Evolutionary conservation across 2,113 vertebrate genomes (phyloP).

Genomic region (Montifringilla adamsi): DNA sequence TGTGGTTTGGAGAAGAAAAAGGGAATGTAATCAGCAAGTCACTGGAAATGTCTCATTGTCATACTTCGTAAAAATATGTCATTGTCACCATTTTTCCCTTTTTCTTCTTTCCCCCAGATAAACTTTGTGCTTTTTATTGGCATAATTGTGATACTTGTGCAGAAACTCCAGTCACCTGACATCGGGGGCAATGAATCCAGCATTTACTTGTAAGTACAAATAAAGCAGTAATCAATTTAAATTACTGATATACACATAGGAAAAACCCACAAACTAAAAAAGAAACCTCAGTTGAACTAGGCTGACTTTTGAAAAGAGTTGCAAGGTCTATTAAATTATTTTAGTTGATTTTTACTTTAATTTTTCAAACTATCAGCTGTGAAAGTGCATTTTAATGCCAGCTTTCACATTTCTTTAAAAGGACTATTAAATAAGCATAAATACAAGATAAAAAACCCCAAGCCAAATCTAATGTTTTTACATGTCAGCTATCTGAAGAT

Average conservation of each 20-base stretch:
- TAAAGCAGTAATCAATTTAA: not conserved
- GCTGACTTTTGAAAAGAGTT: not conserved
- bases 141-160: constrained; percentile 97
- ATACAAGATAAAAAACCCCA: not conserved
- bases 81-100: not conserved
- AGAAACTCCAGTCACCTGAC: constrained; percentile 97
- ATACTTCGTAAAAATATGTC: not conserved
- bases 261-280: constrained; percentile 30
- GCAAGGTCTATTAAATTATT: not conserved
- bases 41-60: not conserved
- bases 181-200: constrained; percentile 97
- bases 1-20: not conserved
- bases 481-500: not conserved
- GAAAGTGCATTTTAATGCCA: not conserved
- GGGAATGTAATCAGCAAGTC: not conserved
- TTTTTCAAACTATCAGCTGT: not conserved
- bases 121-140: constrained; percentile 97
- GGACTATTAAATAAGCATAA: not conserved
- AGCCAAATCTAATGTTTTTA: not conserved
- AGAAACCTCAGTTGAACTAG: not conserved
- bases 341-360: not conserved
- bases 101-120: constrained; percentile 72
- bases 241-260: constrained; percentile 58
- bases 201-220: constrained; percentile 95
- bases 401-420: not conserved